These are phyloP conservation scores for Antrozous pallidus DNA, from an alignment of 2,797 vertebrate genomes.

Conservation along the genomic window DNA sequence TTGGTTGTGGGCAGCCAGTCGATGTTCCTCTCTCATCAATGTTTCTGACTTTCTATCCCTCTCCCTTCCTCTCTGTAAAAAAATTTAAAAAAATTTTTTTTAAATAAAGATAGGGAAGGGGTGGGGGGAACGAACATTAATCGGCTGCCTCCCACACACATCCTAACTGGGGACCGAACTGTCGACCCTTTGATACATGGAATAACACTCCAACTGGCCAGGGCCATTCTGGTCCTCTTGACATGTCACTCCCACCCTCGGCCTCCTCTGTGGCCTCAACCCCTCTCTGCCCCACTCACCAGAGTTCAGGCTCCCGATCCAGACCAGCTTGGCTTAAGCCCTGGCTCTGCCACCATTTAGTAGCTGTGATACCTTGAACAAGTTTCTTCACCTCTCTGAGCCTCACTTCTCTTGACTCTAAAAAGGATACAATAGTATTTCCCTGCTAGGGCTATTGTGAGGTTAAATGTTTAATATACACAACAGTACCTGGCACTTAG, in stretches of 20 bases:
- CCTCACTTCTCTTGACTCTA: background rate
- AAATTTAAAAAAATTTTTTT: too few species aligned
- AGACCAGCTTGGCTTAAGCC: background rate
- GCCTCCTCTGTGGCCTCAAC: background rate
- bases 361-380: background rate
- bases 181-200: background rate
- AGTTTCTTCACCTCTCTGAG: slow-evolving; percentile 3
- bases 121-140: background rate
- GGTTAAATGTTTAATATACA: background rate
- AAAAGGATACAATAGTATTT: background rate
- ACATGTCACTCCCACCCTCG: too few species aligned
- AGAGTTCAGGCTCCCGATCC: background rate
- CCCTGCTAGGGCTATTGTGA: background rate
- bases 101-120: background rate
- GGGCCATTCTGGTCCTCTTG: background rate
- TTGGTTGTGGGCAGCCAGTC: too few species aligned
- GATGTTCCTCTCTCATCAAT: too few species aligned
- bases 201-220: background rate
- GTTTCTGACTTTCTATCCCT: too few species aligned
- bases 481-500: background rate
- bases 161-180: background rate
- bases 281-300: background rate
- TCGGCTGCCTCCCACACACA: background rate
- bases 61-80: too few species aligned
- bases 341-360: background rate